Base-by-base conservation (phyloP, 2,888 invertebrate genomes). In the Dasypogon diadema region DNA sequence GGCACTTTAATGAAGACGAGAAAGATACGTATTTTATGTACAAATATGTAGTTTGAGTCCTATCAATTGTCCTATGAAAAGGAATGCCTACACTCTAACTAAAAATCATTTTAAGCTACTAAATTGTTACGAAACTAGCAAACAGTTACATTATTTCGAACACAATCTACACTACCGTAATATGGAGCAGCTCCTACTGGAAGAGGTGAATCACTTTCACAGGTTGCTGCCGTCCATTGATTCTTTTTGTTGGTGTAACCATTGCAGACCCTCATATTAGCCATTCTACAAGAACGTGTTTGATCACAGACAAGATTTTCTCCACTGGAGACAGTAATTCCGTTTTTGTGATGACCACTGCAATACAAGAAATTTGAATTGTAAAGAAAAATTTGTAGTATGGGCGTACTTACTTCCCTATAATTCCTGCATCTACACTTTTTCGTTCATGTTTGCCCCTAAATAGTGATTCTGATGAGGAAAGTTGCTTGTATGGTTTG, bases 401-500 rank as follows among this genome's bases (percentile, higher is more conserved):
- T 18, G 10, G 16, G 21, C 2, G 21, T 22, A 54, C 34, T 54
- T 70, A 70, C 70, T 34, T 74, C 37, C 14, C 46, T 48, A 30
- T 22, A 48, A 63, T 12, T n/a, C n/a, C n/a, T 6, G 42, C 3
- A 26, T 56, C 74, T 14, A 24, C 56, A 26, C 18, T n/a, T 63
- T 51, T 56, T 22, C 26, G 42, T 21, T 42, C 58, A 12, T 18
- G 58, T 18, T 78, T 77, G 34, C 55, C 75, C 12, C 75, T 75
- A 3, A 77, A 56, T 12, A 79, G 56, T 24, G 79, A 73, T 1
- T 87, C 87, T 0, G 87, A 87, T 26, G 77, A 63, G 6, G 83
- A 82, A n/a, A 87, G 75, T 80, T 87, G 85, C 6, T 84, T 83
- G 77, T 87, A 87, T 2, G 80, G 78, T 2, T 80, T 76, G 14